A percentile compares a stretch with the other conserved stretches of the same genome.
Evolutionary conservation across 2,113 vertebrate genomes (phyloP).

Genomic region (Cololabis saira): DNA sequence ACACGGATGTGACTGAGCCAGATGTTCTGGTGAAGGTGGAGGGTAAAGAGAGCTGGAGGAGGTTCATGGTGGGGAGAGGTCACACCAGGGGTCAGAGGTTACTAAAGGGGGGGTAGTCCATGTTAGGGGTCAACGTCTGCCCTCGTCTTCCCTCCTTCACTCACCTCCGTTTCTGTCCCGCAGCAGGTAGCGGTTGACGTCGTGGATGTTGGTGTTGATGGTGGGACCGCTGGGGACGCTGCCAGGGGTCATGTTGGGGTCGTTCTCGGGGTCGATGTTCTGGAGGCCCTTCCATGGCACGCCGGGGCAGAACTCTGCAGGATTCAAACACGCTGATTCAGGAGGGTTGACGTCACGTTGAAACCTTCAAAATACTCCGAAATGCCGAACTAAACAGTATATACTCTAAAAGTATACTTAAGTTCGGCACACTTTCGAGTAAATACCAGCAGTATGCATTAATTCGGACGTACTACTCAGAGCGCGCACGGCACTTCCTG

Average conservation of each 20-base stretch:
- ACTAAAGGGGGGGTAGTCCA: neutral
- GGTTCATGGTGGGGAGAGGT: slow-evolving; percentile 7
- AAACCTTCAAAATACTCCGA: too few species aligned
- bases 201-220: slow-evolving; percentile 98
- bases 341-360: neutral
- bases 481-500: too few species aligned
- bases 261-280: slow-evolving; percentile 97
- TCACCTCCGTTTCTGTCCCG: slow-evolving; percentile 93
- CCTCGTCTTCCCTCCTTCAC: neutral
- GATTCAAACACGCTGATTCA: neutral
- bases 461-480: too few species aligned
- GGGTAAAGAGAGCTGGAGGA: slow-evolving; percentile 11
- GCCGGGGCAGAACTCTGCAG: slow-evolving; percentile 95
- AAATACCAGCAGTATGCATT: too few species aligned
- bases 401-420: too few species aligned
- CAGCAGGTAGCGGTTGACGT: slow-evolving; percentile 98
- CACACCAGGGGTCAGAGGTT: slow-evolving; percentile 15
- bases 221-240: slow-evolving; percentile 96
- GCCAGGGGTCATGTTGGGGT: slow-evolving; percentile 97
- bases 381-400: too few species aligned
- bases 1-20: neutral
- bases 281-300: slow-evolving; percentile 99
- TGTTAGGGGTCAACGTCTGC: neutral
- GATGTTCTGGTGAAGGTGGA: neutral
- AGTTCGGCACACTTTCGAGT: too few species aligned